Base-by-base conservation (phyloP, 2,888 invertebrate species). In the Willowsia nigromaculata region DNA sequence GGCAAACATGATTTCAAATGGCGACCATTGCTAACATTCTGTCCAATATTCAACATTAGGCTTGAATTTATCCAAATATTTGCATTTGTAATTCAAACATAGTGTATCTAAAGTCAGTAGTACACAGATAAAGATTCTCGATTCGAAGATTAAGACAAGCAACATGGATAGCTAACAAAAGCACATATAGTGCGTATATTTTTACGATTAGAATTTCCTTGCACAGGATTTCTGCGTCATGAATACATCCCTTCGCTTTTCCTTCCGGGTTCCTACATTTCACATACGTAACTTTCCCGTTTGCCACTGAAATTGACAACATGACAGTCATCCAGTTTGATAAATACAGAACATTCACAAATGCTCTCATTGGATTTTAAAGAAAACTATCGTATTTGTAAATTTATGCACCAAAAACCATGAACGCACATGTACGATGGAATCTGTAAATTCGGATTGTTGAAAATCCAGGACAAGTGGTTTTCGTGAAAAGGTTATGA, bases 221-320 rank as follows among this genome's bases (percentile, higher is more conserved):
- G 0, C 37, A n/a, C 37, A 40, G 68, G 68, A 68, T 68, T 68
- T 18, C 40, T 33, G 4, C 18, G 37, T 68, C 68, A 68, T 68
- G 18, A n/a, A n/a, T n/a, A 37, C 13, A 37, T 43, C 71, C 25
- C 43, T 71, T 71, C 71, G 9, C 11, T 6, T 40, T 40, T 71
- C 22, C 71, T 43, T 71, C 40, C 43, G 43, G 25, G 43, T 37
- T 37, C 15, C 40, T 7, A 40, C 40, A 33, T 65, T 65, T 65
- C 68, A 68, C 5, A 18, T 37, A 68, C 33, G n/a, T 18, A 4
- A 33, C 18, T n/a, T 18, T 68, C 13, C 11, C 43, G 9, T 7
- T 68, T 71, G 15, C 71, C 22, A 13, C 71, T 71, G 71, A 40
- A 71, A 43, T 40, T 71, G 71, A 71, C 71, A 71, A 71, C 43